Percentiles rank a stretch among this genome's conserved stretches.
Evolutionary conservation across 2,113 vertebrate genomes (phyloP).

Genomic region (Hyperopisus bebe): DNA sequence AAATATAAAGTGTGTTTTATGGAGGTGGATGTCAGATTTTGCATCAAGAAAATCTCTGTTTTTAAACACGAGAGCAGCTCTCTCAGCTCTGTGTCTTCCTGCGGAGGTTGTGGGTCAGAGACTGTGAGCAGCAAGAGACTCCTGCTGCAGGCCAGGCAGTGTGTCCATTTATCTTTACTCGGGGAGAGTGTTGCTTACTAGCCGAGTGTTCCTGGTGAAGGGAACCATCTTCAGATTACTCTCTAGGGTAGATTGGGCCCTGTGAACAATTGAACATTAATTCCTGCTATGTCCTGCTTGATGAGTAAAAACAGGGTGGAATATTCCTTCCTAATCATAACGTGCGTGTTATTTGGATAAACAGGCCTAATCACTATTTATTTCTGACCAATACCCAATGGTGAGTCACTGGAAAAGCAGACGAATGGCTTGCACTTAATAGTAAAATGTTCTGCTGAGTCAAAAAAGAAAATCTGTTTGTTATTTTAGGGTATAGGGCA

Average conservation of each 20-base stretch:
- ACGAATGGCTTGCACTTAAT: neutral
- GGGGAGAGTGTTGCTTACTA: neutral
- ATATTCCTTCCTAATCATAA: neutral
- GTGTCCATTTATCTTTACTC: neutral
- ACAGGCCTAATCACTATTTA: neutral
- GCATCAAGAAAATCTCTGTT: neutral
- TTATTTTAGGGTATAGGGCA: neutral
- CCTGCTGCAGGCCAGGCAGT: neutral
- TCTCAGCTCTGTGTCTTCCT: neutral
- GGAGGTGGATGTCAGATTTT: neutral
- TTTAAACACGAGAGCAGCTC: neutral
- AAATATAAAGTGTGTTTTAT: neutral
- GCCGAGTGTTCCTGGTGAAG: neutral
- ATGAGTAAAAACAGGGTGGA: neutral
- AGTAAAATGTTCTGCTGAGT: neutral
- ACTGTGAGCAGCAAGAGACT: neutral
- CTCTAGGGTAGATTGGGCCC: neutral
- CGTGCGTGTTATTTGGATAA: neutral
- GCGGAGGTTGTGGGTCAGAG: neutral
- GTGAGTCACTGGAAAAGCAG: neutral
- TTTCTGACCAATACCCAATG: slow-evolving; percentile 1
- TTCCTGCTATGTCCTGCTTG: neutral
- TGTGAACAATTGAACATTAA: neutral
- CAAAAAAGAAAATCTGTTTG: neutral
- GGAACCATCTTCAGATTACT: neutral